Conservation (phyloP, 2,888 invertebrate species). For the Catocala sponsa region DNA sequence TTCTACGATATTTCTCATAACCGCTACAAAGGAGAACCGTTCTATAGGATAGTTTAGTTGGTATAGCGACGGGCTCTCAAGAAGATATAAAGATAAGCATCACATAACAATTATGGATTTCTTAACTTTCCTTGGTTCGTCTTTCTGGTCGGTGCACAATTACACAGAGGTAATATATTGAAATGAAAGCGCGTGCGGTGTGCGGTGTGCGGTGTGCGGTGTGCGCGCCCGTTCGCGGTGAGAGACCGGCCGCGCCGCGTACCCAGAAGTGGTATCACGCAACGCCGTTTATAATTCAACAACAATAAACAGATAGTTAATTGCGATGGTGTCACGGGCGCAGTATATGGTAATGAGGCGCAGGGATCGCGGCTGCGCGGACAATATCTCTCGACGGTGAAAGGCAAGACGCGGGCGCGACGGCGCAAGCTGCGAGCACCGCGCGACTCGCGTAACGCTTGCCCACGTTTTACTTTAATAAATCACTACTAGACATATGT, state of each 20-base stretch:
- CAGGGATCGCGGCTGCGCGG: conserved; percentile 84
- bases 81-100: conserved; percentile 49
- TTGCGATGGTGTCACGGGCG: conserved; percentile 87
- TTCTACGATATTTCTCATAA: conserved; percentile 43
- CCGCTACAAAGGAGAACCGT: conserved; percentile 45
- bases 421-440: conserved; percentile 55
- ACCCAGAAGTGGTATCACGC: conserved; percentile 69
- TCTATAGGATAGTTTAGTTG: conserved; percentile 47
- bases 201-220: conserved; percentile 39
- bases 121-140: conserved; percentile 50
- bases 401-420: conserved; percentile 78
- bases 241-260: conserved; percentile 39
- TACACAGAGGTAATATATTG: conserved; percentile 52
- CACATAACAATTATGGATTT: conserved; percentile 50
- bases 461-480: neutral
- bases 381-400: conserved; percentile 87
- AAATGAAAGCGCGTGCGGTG: conserved; percentile 52
- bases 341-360: conserved; percentile 88
- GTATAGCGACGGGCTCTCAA: conserved; percentile 32
- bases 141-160: conserved; percentile 45
- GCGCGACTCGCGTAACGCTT: conserved; percentile 13
- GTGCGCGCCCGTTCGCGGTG: conserved; percentile 47
- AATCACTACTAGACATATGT: neutral
- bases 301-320: conserved; percentile 88
- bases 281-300: conserved; percentile 86